These are phyloP conservation scores for Anas capensis DNA, from an alignment of 2,797 vertebrate genomes.

Conservation along the genomic window DNA sequence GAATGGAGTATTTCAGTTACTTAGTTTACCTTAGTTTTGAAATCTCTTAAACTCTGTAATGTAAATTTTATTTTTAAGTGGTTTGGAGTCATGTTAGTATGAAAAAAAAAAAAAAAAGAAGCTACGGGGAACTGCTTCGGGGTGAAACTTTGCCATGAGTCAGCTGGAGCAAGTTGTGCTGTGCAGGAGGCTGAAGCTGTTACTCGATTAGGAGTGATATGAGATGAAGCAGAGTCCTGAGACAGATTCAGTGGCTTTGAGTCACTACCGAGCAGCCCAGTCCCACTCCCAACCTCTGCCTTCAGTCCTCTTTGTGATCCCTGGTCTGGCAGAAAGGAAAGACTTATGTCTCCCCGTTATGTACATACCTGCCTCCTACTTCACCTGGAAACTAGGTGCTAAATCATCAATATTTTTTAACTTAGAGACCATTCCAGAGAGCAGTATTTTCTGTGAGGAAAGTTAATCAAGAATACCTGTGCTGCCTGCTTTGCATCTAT, in stretches of 20 bases:
- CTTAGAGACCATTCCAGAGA: not conserved
- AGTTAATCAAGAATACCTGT: not conserved
- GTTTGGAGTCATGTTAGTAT: not conserved
- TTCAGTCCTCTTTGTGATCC: not conserved
- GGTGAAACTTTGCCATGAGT: not conserved
- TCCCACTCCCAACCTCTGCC: not conserved
- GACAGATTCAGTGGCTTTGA: not conserved
- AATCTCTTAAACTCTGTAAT: slow-evolving; percentile 5
- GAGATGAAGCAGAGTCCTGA: not conserved
- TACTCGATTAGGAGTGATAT: not conserved
- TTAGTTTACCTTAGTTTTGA: not conserved
- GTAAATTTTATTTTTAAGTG: not conserved
- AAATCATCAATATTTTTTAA: not conserved
- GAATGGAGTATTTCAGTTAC: not conserved
- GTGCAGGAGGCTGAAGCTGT: not conserved
- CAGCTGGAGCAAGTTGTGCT: not conserved
- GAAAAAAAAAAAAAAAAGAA: not conserved
- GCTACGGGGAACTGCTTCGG: not conserved
- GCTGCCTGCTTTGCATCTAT: not conserved
- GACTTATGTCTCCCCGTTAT: not conserved
- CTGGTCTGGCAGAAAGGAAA: not conserved
- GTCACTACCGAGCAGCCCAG: not conserved
- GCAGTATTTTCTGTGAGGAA: not conserved
- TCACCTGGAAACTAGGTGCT: not conserved
- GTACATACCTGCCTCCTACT: not conserved